These are phyloP conservation scores for Cheilinus undulatus DNA, from an alignment of 2,113 vertebrate genomes.

Conservation along the genomic window DNA sequence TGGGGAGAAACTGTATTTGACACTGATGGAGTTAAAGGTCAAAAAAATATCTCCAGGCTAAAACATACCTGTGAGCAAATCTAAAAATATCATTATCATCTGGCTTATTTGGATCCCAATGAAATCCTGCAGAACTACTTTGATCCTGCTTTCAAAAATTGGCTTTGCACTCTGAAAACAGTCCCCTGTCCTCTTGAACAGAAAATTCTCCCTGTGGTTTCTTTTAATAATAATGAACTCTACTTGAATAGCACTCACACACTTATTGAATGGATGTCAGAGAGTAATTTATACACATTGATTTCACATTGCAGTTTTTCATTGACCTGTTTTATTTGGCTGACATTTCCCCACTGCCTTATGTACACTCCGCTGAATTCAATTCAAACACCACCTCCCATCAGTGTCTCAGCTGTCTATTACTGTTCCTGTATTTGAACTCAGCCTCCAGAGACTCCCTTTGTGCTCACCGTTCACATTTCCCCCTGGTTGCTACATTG, in stretches of 20 bases:
- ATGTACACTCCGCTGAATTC: conserved; percentile 8
- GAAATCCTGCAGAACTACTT: background rate
- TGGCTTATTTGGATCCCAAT: background rate
- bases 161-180: conserved; percentile 5
- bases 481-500: background rate
- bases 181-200: background rate
- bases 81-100: background rate
- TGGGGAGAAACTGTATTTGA: conserved; percentile 18
- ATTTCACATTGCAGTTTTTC: conserved; percentile 1
- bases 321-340: conserved; percentile 23
- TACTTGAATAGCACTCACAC: background rate
- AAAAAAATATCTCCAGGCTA: conserved; percentile 11
- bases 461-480: conserved; percentile 5
- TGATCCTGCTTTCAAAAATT: background rate
- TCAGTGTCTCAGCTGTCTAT: conserved; percentile 21
- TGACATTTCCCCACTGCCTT: conserved; percentile 6
- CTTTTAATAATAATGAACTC: conserved; percentile 19
- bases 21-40: conserved; percentile 10
- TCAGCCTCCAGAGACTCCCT: conserved; percentile 29
- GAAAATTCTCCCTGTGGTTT: conserved; percentile 8
- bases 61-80: conserved; percentile 6
- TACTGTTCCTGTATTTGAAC: conserved; percentile 43
- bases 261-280: conserved; percentile 5
- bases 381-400: conserved; percentile 17
- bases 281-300: conserved; percentile 16